Percentiles rank a stretch among this genome's conserved stretches.
Conservation (phyloP, 2,113 vertebrate species). For the Taurulus bubalis region DNA sequence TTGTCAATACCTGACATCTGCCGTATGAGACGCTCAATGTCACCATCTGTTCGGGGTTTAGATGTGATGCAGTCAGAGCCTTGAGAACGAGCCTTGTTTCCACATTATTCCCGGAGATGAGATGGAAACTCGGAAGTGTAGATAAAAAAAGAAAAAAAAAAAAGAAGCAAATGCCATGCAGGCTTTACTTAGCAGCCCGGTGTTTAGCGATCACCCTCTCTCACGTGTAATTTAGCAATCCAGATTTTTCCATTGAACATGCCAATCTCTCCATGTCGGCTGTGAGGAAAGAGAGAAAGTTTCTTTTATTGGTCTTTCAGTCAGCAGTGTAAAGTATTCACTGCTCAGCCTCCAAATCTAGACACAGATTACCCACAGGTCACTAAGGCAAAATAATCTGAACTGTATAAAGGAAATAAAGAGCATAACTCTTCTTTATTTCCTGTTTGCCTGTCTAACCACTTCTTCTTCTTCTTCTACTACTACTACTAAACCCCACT, state of each 20-base stretch:
- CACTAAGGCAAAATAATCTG: neutral
- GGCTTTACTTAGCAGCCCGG: constrained; percentile 10
- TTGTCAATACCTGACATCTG: constrained; percentile 25
- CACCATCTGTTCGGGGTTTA: constrained; percentile 34
- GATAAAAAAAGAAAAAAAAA: too few species aligned
- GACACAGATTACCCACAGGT: neutral
- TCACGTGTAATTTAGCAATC: constrained; percentile 15
- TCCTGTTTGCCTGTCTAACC: neutral
- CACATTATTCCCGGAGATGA: constrained; percentile 22
- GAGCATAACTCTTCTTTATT: neutral
- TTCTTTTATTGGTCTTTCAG: neutral
- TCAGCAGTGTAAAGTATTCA: neutral
- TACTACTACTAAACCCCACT: neutral
- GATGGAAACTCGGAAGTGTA: constrained; percentile 23
- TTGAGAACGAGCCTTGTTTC: neutral
- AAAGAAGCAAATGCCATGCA: neutral
- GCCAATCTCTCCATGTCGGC: neutral
- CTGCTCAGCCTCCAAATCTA: neutral
- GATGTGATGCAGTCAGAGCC: neutral
- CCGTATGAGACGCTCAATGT: constrained; percentile 27
- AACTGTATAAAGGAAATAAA: neutral
- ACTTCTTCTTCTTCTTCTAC: neutral
- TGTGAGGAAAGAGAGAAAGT: neutral
- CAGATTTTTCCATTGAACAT: neutral
- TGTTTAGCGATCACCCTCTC: neutral